These are phyloP conservation scores for Tipula vernalis DNA, from an alignment of 2,888 invertebrate genomes.

Conservation along the genomic window DNA sequence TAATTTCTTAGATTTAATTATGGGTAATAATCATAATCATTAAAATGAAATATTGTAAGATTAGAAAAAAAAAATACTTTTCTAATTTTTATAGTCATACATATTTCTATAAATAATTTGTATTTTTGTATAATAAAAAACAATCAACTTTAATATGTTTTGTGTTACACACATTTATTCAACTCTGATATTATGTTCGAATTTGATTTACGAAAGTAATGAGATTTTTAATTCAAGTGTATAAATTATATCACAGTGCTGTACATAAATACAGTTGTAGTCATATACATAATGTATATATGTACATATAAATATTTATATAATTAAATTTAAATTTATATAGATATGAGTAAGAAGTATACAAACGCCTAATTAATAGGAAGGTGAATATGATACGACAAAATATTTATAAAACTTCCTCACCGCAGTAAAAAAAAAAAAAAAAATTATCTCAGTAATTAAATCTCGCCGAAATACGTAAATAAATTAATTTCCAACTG, in stretches of 20 bases:
- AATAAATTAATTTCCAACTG: neutral
- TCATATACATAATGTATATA: no score
- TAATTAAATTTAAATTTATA: neutral
- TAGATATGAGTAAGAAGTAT: neutral
- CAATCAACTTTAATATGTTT: neutral
- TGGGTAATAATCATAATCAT: neutral
- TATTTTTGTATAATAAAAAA: neutral
- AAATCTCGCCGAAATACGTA: neutral
- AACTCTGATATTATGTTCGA: neutral
- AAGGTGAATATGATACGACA: neutral
- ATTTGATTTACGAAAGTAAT: neutral
- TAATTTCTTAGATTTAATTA: neutral
- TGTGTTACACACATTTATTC: neutral
- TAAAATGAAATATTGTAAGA: neutral
- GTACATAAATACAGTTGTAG: no score
- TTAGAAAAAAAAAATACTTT: neutral
- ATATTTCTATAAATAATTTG: neutral
- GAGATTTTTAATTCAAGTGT: neutral
- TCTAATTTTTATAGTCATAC: neutral
- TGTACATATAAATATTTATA: neutral
- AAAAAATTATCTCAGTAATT: neutral
- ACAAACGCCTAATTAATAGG: no score
- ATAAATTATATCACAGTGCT: neutral
- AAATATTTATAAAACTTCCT: neutral
- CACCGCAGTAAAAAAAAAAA: neutral